Base-by-base conservation (phyloP, 2,888 invertebrate species). In the Limnephilus auricula region DNA sequence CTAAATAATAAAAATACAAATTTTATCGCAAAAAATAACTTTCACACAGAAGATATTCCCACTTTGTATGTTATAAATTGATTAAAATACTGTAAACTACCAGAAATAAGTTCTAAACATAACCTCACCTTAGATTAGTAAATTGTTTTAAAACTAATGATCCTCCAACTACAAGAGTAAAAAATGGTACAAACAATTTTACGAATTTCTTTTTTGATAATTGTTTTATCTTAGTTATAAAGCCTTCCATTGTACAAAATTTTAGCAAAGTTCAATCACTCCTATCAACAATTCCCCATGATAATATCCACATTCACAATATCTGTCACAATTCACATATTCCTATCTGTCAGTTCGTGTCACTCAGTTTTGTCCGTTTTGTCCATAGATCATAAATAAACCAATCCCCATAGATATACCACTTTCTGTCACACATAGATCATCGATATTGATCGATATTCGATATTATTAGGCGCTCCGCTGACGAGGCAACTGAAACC, bases 141-240 rank as follows among this genome's bases (percentile, higher is more conserved):
- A 98, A 98, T 95, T 98, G 97, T 93, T 96, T 96, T 50, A 98
- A 94, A 6, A 97, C 98, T 94, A 98, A 97, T 0, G 98, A 98
- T 89, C 98, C 98, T 80, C 97, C 98, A 90, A 98, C 95, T 32
- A 98, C 95, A 92, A 98, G 96, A 89, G 97, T 92, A 34, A 98
- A 94, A 94, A 98, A 98, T 9, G 98, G 98, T 78, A 98, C 91
- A 12, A 97, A 98, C 95, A 96, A 97, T 94, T 95, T 96, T 92
- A 96, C 93, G 88, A 94, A 95, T 94, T 95, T 96, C 89, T 93
- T 50, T 32, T 90, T 83, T 45, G 83, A 85, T 40, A 93, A 80
- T 84, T 45, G 82, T 84, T 89, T 78, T 18, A 83, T 25, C n/a
- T 65, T 65, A n/a, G n/a, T n/a, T 25, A 25, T 65, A 65, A 65